Conservation (phyloP, 1,140 invertebrate species). For the Euwallacea similis region DNA sequence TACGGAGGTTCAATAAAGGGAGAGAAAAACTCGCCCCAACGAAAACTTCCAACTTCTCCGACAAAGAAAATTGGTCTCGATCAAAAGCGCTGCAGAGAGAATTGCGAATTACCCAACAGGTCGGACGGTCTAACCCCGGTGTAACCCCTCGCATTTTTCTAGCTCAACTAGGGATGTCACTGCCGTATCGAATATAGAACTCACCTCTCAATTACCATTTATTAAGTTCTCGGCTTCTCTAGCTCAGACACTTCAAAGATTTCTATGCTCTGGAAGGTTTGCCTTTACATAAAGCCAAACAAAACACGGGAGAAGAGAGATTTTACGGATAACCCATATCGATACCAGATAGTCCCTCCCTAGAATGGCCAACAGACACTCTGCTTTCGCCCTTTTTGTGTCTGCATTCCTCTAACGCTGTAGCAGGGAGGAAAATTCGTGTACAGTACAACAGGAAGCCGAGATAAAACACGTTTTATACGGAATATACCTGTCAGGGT, state of each 20-base stretch:
- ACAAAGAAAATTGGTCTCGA: slow-evolving; percentile 37
- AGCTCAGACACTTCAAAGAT: too few relatives aligned
- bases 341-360: neutral
- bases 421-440: slow-evolving; percentile 36
- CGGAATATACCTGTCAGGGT: slow-evolving; percentile 35
- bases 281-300: too few relatives aligned
- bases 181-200: too few relatives aligned
- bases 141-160: slow-evolving; percentile 33
- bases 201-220: too few relatives aligned
- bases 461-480: slow-evolving; percentile 40
- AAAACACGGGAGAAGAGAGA: too few relatives aligned
- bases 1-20: slow-evolving; percentile 32
- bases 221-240: too few relatives aligned
- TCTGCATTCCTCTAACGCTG: slow-evolving; percentile 34
- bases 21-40: slow-evolving; percentile 18
- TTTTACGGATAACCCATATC: neutral
- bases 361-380: slow-evolving; percentile 10
- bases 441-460: slow-evolving; percentile 37
- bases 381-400: slow-evolving; percentile 30
- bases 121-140: slow-evolving; percentile 33
- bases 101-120: slow-evolving; percentile 40
- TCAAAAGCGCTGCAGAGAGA: slow-evolving; percentile 39
- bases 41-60: slow-evolving; percentile 29
- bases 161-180: slow-evolving; percentile 18
- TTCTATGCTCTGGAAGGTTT: too few relatives aligned